These are phyloP conservation scores for Eulithis prunata DNA, from an alignment of 2,888 invertebrate genomes.

Conservation along the genomic window DNA sequence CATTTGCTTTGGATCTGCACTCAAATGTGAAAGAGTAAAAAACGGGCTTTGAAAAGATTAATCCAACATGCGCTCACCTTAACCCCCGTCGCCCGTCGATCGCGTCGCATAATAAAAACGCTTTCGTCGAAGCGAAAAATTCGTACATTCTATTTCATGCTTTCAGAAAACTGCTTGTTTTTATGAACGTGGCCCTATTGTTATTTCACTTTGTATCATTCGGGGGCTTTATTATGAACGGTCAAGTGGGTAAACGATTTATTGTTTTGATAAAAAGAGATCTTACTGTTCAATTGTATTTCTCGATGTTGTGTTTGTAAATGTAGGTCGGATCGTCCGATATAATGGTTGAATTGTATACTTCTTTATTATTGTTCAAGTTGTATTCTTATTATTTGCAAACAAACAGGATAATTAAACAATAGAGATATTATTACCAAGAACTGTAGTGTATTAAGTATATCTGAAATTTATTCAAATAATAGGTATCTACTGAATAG, in stretches of 20 bases:
- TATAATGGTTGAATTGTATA: constrained; percentile 1
- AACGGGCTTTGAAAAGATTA: neutral
- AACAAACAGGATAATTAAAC: no score
- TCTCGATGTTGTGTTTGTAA: constrained; percentile 1
- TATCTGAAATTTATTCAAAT: no score
- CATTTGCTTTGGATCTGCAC: no score
- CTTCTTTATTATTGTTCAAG: neutral
- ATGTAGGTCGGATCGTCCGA: constrained; percentile 8
- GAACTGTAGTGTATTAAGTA: no score
- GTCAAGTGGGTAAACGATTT: constrained; percentile 32
- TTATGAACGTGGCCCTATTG: constrained; percentile 20
- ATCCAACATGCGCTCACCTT: constrained; percentile 3
- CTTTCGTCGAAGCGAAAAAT: constrained; percentile 19
- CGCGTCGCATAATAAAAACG: constrained; percentile 25
- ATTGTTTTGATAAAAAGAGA: constrained; percentile 30
- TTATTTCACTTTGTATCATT: constrained; percentile 37
- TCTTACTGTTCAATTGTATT: constrained; percentile 14
- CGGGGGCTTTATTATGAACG: constrained; percentile 25
- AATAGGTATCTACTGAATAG: no score
- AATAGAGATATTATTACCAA: no score
- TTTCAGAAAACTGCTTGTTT: neutral
- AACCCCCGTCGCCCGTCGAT: constrained; percentile 15
- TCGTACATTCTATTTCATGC: constrained; percentile 18
- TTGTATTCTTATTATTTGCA: no score
- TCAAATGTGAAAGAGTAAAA: neutral